A percentile compares a stretch with the other conserved stretches of the same genome.
Conservation (phyloP, 2,888 invertebrate species). For the Margaritifera margaritifera region DNA sequence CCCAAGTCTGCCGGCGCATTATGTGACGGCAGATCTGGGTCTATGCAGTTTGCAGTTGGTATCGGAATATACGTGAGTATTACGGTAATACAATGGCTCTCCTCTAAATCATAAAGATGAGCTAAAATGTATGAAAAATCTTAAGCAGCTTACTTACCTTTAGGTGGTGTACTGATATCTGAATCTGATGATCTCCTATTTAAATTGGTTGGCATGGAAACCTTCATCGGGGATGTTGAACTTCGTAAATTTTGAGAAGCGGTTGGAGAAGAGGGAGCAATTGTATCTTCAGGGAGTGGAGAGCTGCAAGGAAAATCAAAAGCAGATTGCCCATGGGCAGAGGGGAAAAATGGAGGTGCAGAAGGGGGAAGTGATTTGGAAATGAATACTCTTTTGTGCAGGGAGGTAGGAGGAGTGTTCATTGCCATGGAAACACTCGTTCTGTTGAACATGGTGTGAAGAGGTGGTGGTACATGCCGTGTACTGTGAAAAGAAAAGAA, state of each 20-base stretch:
- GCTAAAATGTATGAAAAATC: neutral
- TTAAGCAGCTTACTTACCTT: slow-evolving; percentile 79
- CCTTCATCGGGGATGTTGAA: slow-evolving; percentile 74
- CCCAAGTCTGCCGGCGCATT: too few relatives aligned
- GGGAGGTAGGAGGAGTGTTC: slow-evolving; percentile 5
- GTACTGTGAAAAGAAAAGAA: slow-evolving; percentile 14
- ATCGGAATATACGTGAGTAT: too few relatives aligned
- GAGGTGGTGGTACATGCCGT: slow-evolving; percentile 17
- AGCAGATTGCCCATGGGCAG: slow-evolving; percentile 52
- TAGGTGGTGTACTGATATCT: slow-evolving; percentile 92
- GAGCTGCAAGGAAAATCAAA: slow-evolving; percentile 68
- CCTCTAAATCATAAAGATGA: neutral
- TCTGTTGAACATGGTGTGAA: slow-evolving; percentile 3
- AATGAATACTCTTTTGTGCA: neutral
- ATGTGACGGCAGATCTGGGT: too few relatives aligned
- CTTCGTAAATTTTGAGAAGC: slow-evolving; percentile 65
- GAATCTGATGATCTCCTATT: slow-evolving; percentile 91
- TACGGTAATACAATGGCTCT: too few relatives aligned
- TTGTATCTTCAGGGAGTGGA: slow-evolving; percentile 66
- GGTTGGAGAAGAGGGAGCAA: slow-evolving; percentile 50
- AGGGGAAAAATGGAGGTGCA: slow-evolving; percentile 39
- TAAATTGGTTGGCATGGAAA: slow-evolving; percentile 77
- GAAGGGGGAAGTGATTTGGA: slow-evolving; percentile 6
- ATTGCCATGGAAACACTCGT: slow-evolving; percentile 2
- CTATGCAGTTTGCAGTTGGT: too few relatives aligned